Percentiles rank a stretch among this genome's conserved stretches.
Conservation (phyloP, 2,888 invertebrate genomes). For the Doris montereyensis region DNA sequence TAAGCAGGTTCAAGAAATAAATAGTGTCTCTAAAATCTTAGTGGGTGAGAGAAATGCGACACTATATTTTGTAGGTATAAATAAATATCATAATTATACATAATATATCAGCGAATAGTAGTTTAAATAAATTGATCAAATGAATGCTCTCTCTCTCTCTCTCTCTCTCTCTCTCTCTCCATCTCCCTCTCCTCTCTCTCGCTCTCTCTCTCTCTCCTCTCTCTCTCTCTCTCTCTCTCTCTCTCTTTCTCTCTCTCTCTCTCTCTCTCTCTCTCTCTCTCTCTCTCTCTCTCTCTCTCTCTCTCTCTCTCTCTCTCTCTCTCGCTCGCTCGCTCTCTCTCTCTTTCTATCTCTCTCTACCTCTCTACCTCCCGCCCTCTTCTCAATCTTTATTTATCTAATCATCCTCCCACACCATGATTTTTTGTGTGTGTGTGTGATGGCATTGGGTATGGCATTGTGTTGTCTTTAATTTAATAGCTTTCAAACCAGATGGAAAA, state of each 20-base stretch:
- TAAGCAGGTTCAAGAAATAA: not conserved
- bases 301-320: not conserved
- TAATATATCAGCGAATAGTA: too few species aligned
- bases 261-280: not conserved
- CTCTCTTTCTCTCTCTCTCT: not conserved
- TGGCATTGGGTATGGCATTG: too few species aligned
- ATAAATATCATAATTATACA: too few species aligned
- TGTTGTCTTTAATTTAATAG: too few species aligned
- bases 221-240: slow-evolving; percentile 11
- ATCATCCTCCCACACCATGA: not conserved
- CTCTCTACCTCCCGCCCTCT: not conserved
- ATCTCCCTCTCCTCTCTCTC: not conserved
- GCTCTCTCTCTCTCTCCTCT: not conserved
- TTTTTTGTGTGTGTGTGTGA: too few species aligned
- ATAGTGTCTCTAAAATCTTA: not conserved
- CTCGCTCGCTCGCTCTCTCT: not conserved
- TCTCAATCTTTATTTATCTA: not conserved
- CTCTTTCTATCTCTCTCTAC: not conserved
- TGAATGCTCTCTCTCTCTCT: slow-evolving; percentile 13
- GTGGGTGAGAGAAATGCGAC: too few species aligned
- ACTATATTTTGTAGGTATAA: too few species aligned
- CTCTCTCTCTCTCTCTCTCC: slow-evolving; percentile 27
- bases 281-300: not conserved
- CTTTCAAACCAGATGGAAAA: too few species aligned
- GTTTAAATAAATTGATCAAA: too few species aligned